phyloP scores from a whole-genome alignment of 1,140 invertebrate species.

The Ganaspis sp. region DNA sequence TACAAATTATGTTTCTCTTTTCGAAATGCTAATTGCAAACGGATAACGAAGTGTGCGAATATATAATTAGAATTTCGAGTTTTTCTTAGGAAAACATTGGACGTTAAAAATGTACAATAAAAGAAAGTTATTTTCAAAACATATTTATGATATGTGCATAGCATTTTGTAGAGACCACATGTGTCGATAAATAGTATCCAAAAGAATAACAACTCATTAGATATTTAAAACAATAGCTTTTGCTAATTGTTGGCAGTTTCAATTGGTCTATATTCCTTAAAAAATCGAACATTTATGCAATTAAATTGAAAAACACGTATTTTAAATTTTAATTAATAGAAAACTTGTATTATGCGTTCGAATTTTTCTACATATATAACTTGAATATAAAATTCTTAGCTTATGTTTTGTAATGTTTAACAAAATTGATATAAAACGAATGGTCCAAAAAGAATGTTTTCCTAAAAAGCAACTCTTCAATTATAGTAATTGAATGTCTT shows the following conservation, averaged over 20 bases:
- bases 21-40: not conserved
- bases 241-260: not conserved
- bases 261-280: not conserved
- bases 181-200: not conserved
- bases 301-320: no score
- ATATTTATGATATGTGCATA: conserved; percentile 11
- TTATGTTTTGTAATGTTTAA: no score
- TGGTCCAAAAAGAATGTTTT: not conserved
- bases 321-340: no score
- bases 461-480: not conserved
- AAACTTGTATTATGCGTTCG: no score
- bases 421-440: no score
- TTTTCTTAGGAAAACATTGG: not conserved
- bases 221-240: not conserved
- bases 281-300: not conserved
- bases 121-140: not conserved
- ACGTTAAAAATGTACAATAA: not conserved
- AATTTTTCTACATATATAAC: no score
- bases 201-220: not conserved
- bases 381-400: no score
- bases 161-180: not conserved
- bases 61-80: not conserved
- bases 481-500: not conserved
- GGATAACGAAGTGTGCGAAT: conserved; percentile 12
- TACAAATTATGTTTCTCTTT: conserved; percentile 36